Base-by-base conservation (phyloP, 2,888 invertebrate species). In the Agrochola circellaris region DNA sequence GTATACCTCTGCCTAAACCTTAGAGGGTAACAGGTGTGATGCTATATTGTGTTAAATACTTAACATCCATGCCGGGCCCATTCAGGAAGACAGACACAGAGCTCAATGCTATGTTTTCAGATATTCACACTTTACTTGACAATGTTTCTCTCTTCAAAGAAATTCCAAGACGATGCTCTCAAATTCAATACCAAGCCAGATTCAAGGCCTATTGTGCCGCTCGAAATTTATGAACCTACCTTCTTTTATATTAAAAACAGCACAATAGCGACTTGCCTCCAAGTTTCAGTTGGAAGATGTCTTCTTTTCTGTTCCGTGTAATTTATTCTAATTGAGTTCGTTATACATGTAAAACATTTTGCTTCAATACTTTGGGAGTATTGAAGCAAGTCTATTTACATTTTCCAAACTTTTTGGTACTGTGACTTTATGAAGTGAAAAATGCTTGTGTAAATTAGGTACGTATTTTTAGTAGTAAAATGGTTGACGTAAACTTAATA, bases 281-380 rank as follows among this genome's bases (percentile, higher is more conserved):
- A 66, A 79, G 69, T 68, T 58, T 23, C 7, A 58, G 26, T 58
- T 83, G 68, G 26, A 79, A 42, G 1, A 56, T 56, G 38, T 62
- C 38, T 42, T 38, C 56, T 15, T 17, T 68, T 30, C 30, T 42
- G 48, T 42, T 42, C 54, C 61, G 17, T 17, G 1, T 79, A 84
- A 84, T 84, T 79, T 83, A 78, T 84, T 84, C 48, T 62, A 34
- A 84, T 79, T 79, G 8, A 56, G 42, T 62, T 84, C 69, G 45
- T 68, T 79, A 79, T 7, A 34, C 26, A 83, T 77, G 77, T 76
- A 26, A 77, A 81, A 42, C 48, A 72, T 48, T 72, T 42, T 81
- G 30, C 60, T 7, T 61, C 75, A 26, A 34, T 74, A 54, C 51
- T 74, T 34, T 26, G 30, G 15, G 34, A 0, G 20, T 58, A 20